Evolutionary conservation across 1,140 invertebrate genomes (phyloP).

Genomic region (Palaemon carinicauda): DNA sequence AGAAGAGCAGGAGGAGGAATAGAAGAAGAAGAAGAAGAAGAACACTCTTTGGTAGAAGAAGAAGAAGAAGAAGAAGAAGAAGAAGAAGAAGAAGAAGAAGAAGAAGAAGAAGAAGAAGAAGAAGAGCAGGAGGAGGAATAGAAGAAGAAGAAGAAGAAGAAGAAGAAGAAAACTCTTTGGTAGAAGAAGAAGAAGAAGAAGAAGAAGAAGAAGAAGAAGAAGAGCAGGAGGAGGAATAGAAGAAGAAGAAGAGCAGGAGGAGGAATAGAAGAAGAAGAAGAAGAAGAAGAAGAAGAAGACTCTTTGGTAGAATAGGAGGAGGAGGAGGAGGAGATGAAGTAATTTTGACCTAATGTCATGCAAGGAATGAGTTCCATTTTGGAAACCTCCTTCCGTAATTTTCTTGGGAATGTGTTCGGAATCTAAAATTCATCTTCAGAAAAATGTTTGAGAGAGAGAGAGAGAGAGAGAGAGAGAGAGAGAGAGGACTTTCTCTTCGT

Average conservation of each 20-base stretch:
- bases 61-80: neutral
- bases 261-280: neutral
- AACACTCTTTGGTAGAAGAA: neutral
- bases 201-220: neutral
- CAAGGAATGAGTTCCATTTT: too few relatives aligned
- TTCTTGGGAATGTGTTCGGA: too few relatives aligned
- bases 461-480: too few relatives aligned
- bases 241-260: neutral
- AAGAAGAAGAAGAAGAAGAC: neutral
- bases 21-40: neutral
- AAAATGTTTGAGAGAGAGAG: too few relatives aligned
- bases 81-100: neutral
- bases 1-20: neutral
- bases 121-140: slow-evolving; percentile 21
- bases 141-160: slow-evolving; percentile 1
- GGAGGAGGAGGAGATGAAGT: neutral
- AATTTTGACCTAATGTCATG: too few relatives aligned
- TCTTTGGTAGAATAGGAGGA: neutral
- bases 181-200: neutral
- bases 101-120: slow-evolving; percentile 21
- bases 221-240: neutral
- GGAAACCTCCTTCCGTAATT: too few relatives aligned
- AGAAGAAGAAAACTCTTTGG: neutral
- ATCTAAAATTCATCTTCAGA: too few relatives aligned
- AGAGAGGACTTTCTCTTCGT: too few relatives aligned